phyloP scores from a whole-genome alignment of 2,888 invertebrate genomes.

The Apotomis capreana region DNA sequence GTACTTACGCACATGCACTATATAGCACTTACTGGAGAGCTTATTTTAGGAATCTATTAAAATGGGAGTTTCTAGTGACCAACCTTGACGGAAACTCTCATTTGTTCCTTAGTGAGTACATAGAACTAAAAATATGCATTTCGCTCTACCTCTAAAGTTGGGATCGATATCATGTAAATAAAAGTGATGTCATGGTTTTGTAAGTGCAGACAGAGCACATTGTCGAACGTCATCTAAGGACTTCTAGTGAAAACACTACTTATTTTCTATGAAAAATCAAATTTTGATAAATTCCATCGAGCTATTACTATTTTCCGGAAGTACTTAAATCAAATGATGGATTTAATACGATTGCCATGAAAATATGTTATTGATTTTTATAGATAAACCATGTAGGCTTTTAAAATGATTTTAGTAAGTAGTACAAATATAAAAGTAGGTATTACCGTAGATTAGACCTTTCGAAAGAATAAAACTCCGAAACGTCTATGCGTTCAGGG shows the following conservation, averaged over 20 bases:
- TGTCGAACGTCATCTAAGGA: neutral
- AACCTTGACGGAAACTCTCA: constrained; percentile 10
- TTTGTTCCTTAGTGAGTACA: constrained; percentile 6
- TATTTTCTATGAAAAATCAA: no score
- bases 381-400: no score
- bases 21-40: constrained; percentile 14
- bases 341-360: no score
- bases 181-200: neutral
- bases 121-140: constrained; percentile 8
- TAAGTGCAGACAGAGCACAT: neutral
- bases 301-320: no score
- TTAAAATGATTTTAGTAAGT: no score
- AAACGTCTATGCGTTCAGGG: neutral
- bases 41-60: constrained; percentile 29
- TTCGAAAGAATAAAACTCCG: no score
- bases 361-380: no score
- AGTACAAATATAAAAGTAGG: no score
- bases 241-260: no score
- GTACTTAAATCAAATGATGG: no score
- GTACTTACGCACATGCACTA: constrained; percentile 16
- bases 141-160: neutral
- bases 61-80: constrained; percentile 7
- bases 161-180: neutral
- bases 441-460: no score
- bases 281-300: no score